Base-by-base conservation (phyloP, 2,797 vertebrate species). In the Pipistrellus nathusii region DNA sequence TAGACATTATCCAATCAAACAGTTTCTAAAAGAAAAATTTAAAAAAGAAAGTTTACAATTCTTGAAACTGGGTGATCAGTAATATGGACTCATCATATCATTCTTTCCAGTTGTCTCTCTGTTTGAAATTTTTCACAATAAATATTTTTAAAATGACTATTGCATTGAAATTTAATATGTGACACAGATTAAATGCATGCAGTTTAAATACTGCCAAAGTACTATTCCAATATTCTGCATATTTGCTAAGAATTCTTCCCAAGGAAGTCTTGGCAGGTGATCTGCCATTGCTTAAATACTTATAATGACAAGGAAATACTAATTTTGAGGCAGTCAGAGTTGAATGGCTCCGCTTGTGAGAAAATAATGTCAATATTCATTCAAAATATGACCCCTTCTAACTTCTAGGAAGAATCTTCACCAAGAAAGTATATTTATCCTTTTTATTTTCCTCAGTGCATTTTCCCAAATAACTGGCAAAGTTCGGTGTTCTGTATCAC, bases 381-480 rank as follows among this genome's bases (percentile, higher is more conserved):
- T 57, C 27, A 88, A 76, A 94, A 77, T n/a, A 73, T 6, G 21
- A 41, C 23, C 25, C 27, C 68, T 95, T 82, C 12, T 44, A 69
- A 90, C 73, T 59, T 87, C 27, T 14, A 82, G n/a, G 72, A 62
- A 90, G 77, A 91, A 68, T 10, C 14, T 78, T 48, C 23, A 51
- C 32, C 48, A 62, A 23, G 7, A 41, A 94, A 90, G 14, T 73
- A 72, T 44, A 80, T 91, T 90, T 71, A 87, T 77, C 75, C 3
- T 82, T 69, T 94, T 62, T 77, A 82, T 85, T 64, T 76, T 62
- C 59, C 66, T 80, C 27, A 17, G 66, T 32, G 73, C 35, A 48
- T 92, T 94, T 96, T 82, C 30, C n/a, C 78, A 90, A 90, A 21
- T 91, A 73, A 75, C 64, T 59, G 44, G 35, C 44, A 59, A 78